Conservation (phyloP, 2,888 invertebrate species). For the Dendrolimus pini region DNA sequence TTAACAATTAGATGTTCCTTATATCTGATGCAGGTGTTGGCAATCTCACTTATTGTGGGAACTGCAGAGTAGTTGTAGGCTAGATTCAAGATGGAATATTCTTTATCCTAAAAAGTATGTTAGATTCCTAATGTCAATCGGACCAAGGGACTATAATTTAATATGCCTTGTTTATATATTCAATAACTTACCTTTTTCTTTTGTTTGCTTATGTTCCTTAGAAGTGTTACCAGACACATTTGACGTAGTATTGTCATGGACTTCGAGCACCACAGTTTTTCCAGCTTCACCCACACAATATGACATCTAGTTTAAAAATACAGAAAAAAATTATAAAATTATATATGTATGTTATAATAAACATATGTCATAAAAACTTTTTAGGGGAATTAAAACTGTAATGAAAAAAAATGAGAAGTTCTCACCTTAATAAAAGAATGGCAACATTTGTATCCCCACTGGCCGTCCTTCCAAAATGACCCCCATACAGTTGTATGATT, state of each 20-base stretch:
- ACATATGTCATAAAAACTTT: not conserved
- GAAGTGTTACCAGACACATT: conserved; percentile 9
- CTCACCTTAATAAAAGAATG: conserved; percentile 88
- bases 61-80: no score
- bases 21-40: no score
- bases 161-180: not conserved
- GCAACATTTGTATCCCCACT: conserved; percentile 98
- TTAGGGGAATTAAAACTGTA: not conserved
- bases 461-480: conserved; percentile 93
- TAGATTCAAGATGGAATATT: no score
- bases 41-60: no score
- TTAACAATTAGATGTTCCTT: no score
- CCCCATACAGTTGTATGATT: conserved; percentile 98
- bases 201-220: conserved; percentile 24
- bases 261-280: conserved; percentile 54
- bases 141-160: no score
- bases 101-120: no score
- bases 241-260: conserved; percentile 23
- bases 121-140: no score
- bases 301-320: conserved; percentile 77
- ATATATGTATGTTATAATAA: not conserved
- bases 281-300: conserved; percentile 89
- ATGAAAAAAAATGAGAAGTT: not conserved
- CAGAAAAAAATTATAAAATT: conserved; percentile 13
- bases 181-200: conserved; percentile 28